phyloP scores from a whole-genome alignment of 2,888 invertebrate species.

The Nineta flava region DNA sequence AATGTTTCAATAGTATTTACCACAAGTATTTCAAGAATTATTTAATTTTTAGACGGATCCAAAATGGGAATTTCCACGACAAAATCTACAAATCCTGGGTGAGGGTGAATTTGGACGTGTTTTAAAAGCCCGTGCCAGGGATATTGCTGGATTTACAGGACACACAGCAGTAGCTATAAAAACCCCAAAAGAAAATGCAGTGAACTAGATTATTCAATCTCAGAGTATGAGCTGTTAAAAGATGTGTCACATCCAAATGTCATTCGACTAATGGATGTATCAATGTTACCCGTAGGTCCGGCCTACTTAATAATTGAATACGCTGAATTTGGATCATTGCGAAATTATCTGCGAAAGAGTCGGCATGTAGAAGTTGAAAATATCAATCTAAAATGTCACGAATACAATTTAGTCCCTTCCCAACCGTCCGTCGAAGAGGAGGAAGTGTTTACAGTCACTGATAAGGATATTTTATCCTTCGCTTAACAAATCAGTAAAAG shows the following conservation, averaged over 20 bases:
- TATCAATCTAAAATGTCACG: conserved; percentile 22
- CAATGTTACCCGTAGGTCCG: conserved; percentile 50
- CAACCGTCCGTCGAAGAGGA: conserved; percentile 14
- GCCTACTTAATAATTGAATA: conserved; percentile 66
- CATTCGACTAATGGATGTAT: conserved; percentile 59
- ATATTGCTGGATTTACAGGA: conserved; percentile 41
- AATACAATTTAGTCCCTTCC: conserved; percentile 15
- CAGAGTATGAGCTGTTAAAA: conserved; percentile 63
- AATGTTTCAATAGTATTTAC: conserved; percentile 18
- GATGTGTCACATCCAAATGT: conserved; percentile 71
- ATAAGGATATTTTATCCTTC: conserved; percentile 59
- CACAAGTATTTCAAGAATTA: background rate
- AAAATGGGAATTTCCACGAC: conserved; percentile 64
- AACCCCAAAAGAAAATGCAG: conserved; percentile 54
- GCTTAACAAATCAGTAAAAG: conserved; percentile 80
- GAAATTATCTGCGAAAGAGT: conserved; percentile 51
- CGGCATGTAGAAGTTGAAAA: conserved; percentile 41
- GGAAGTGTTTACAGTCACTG: conserved; percentile 37
- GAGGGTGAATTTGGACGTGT: conserved; percentile 75
- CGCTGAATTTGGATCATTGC: conserved; percentile 58
- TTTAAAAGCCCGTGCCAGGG: conserved; percentile 49
- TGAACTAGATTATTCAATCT: conserved; percentile 57
- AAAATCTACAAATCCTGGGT: conserved; percentile 47
- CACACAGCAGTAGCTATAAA: conserved; percentile 64
- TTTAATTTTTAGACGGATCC: conserved; percentile 34